Conservation (phyloP, 2,113 vertebrate genomes). For the Orycteropus afer region DNA sequence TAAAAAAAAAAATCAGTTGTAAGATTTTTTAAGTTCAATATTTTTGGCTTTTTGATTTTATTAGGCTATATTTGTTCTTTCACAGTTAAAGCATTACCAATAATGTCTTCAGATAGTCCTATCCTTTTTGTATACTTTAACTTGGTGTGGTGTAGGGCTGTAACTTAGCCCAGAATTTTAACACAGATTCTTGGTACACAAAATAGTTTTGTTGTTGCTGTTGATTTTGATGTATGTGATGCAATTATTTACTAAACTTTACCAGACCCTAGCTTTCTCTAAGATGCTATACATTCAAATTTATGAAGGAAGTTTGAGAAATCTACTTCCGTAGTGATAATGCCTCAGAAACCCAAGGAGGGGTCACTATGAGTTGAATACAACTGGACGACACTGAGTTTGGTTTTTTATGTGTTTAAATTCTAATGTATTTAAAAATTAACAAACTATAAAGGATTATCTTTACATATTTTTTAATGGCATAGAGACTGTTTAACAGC, state of each 20-base stretch:
- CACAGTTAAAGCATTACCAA: neutral
- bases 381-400: neutral
- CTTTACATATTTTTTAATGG: neutral
- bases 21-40: neutral
- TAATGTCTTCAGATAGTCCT: neutral
- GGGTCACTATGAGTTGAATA: too few species aligned
- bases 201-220: neutral
- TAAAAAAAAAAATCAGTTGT: neutral
- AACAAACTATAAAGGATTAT: neutral
- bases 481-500: neutral
- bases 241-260: neutral
- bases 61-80: neutral
- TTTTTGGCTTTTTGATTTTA: neutral
- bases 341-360: too few species aligned
- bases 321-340: too few species aligned
- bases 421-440: neutral
- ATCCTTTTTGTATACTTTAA: neutral
- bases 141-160: neutral
- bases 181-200: neutral
- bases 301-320: too few species aligned
- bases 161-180: neutral
- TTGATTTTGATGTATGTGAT: neutral
- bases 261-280: neutral
- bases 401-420: too few species aligned
- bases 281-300: neutral